Percentiles rank a stretch among this genome's conserved stretches.
Evolutionary conservation across 1,140 invertebrate genomes (phyloP).

Genomic region (Streblospio benedicti): DNA sequence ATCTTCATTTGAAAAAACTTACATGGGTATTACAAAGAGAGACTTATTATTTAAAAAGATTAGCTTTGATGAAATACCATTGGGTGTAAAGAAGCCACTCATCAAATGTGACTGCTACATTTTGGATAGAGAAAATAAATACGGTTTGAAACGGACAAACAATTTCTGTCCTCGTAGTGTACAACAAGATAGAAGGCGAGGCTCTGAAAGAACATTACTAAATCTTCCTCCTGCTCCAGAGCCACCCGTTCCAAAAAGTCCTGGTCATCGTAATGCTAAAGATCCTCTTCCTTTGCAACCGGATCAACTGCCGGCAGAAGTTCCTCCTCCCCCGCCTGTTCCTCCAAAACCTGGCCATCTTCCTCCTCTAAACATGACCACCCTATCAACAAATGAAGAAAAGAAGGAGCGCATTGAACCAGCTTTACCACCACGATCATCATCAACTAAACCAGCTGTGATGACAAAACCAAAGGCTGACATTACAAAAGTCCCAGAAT

Average conservation of each 20-base stretch:
- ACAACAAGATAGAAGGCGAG: no score
- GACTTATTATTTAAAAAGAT: background rate
- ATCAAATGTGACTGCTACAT: no score
- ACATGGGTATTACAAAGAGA: background rate
- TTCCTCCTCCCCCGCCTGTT: slow-evolving; percentile 10
- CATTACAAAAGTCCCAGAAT: background rate
- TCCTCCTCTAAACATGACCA: slow-evolving; percentile 6
- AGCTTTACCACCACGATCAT: background rate
- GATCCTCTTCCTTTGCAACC: no score
- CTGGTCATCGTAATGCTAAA: no score
- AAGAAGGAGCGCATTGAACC: background rate
- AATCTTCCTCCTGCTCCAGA: no score
- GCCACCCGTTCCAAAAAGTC: no score
- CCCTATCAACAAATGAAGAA: background rate
- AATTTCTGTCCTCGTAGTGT: no score
- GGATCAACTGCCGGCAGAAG: no score
- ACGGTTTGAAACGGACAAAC: no score
- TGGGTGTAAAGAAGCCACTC: background rate
- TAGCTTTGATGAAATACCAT: background rate
- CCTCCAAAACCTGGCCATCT: slow-evolving; percentile 16
- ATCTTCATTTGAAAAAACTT: background rate
- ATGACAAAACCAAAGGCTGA: slow-evolving; percentile 1
- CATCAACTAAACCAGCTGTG: background rate
- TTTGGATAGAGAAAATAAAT: no score
- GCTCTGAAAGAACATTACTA: no score